Evolutionary conservation across 2,888 invertebrate species (phyloP).

Genomic region (Agrilus cyanescens): DNA sequence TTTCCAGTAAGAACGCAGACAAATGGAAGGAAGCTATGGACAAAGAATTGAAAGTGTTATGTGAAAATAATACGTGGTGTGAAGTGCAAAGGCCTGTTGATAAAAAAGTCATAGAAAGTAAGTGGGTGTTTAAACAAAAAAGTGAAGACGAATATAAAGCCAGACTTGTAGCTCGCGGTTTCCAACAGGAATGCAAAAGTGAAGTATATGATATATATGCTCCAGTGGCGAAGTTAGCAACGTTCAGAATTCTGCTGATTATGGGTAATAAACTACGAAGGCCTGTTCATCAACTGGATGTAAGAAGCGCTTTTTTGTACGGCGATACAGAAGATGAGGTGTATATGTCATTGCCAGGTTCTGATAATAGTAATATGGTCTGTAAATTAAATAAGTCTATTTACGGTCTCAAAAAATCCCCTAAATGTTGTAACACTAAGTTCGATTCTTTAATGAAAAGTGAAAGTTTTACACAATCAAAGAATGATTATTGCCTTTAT

Average conservation of each 20-base stretch:
- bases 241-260: not conserved
- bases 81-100: too few relatives aligned
- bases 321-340: not conserved
- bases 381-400: conserved; percentile 3
- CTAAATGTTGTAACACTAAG: not conserved
- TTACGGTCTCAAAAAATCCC: conserved; percentile 1
- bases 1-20: too few relatives aligned
- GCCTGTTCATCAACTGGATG: not conserved
- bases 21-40: too few relatives aligned
- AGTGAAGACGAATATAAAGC: too few relatives aligned
- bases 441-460: not conserved
- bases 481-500: not conserved
- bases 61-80: too few relatives aligned
- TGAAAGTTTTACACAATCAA: not conserved
- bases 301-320: not conserved
- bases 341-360: conserved; percentile 3
- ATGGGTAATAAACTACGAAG: not conserved
- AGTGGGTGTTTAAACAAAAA: not conserved
- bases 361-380: not conserved
- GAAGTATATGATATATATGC: not conserved
- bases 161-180: too few relatives aligned
- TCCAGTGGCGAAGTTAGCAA: too few relatives aligned
- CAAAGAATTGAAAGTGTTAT: too few relatives aligned
- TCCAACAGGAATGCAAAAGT: not conserved
- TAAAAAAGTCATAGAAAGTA: too few relatives aligned